Evolutionary conservation across 2,113 vertebrate species (phyloP).

Genomic region (Alouatta palliata): DNA sequence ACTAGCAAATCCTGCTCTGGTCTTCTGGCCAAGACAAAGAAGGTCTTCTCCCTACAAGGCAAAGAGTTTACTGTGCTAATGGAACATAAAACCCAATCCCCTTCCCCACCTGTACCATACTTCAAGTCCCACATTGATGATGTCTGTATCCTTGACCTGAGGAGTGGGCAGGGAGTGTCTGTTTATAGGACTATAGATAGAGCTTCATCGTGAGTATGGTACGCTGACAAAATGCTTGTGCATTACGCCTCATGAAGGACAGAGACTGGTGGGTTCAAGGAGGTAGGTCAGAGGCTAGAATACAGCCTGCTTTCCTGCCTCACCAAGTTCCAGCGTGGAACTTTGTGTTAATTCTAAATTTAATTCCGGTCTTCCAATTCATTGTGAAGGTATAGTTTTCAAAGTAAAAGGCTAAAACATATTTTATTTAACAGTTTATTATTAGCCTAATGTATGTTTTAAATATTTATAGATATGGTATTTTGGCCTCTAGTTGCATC

Average conservation of each 20-base stretch:
- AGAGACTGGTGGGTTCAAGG: not conserved
- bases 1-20: not conserved
- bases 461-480: not conserved
- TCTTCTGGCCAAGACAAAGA: not conserved
- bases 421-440: not conserved
- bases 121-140: not conserved
- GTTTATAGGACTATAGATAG: not conserved
- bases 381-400: not conserved
- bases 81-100: not conserved
- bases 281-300: not conserved
- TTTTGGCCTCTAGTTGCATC: not conserved
- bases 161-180: not conserved
- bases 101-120: not conserved
- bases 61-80: not conserved
- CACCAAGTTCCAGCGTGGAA: not conserved
- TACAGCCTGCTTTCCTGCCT: not conserved
- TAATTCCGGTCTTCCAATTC: not conserved
- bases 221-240: not conserved
- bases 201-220: not conserved
- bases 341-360: not conserved
- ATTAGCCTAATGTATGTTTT: not conserved
- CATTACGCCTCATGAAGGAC: not conserved
- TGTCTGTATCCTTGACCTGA: not conserved
- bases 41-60: not conserved
- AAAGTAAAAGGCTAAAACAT: not conserved